A percentile compares a stretch with the other conserved stretches of the same genome.
Conservation (phyloP, 1,140 invertebrate genomes). For the Glossosoma conforme region DNA sequence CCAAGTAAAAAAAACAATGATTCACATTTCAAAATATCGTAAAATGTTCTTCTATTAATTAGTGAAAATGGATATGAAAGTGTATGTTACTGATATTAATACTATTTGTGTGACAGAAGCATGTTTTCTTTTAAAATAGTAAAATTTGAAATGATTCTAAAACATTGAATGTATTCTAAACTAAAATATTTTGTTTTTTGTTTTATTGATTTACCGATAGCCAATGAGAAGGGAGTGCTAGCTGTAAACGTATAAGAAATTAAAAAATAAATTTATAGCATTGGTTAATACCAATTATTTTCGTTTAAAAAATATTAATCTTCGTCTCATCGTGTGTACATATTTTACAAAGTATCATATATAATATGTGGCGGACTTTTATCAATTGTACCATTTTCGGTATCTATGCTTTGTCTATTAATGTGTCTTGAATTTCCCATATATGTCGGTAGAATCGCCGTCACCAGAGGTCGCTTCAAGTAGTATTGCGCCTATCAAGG, state of each 20-base stretch:
- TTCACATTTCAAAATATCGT: background rate
- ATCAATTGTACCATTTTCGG: too few species aligned
- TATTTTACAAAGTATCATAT: background rate
- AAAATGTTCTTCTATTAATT: background rate
- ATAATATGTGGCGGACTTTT: too few species aligned
- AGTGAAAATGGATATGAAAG: background rate
- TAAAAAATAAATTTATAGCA: background rate
- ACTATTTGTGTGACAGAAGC: background rate
- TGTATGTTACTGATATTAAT: too few species aligned
- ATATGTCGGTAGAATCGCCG: too few species aligned
- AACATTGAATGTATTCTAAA: background rate
- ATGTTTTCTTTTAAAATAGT: background rate
- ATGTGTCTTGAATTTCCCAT: too few species aligned
- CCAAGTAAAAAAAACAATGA: too few species aligned
- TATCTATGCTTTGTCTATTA: too few species aligned
- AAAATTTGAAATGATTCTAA: constrained; percentile 4
- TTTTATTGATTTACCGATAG: constrained; percentile 22
- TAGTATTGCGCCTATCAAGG: too few species aligned
- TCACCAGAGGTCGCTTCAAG: too few species aligned
- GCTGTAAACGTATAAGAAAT: constrained; percentile 11
- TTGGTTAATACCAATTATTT: background rate
- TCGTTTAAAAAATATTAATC: background rate
- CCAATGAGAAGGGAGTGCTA: constrained; percentile 17
- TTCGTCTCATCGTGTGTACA: background rate
- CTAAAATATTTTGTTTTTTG: background rate